Conservation (phyloP, 1,140 invertebrate genomes). For the Arctopsyche grandis region DNA sequence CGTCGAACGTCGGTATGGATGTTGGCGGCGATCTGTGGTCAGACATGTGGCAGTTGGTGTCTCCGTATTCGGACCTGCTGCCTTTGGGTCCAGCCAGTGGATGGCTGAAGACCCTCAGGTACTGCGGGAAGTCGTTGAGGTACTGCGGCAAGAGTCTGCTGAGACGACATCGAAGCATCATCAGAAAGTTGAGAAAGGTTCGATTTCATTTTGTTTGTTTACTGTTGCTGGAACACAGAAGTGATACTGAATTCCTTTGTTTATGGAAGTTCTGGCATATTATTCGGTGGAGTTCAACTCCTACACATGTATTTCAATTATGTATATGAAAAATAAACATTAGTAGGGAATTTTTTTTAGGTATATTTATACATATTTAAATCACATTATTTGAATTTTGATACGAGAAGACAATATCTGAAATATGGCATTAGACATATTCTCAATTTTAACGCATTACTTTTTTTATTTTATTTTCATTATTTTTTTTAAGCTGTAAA, state of each 20-base stretch:
- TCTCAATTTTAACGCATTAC: too few species aligned
- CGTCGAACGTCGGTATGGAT: background rate
- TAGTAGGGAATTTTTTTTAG: too few species aligned
- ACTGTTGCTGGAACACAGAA: background rate
- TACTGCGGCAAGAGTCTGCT: constrained; percentile 51
- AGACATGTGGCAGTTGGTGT: constrained; percentile 53
- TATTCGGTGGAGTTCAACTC: too few species aligned
- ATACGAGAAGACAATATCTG: too few species aligned
- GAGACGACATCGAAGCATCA: constrained; percentile 45
- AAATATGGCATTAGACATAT: too few species aligned
- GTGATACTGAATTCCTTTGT: background rate
- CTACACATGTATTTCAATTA: too few species aligned
- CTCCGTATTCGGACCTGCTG: constrained; percentile 49
- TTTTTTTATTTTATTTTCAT: too few species aligned
- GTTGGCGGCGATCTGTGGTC: constrained; percentile 22
- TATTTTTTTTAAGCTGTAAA: too few species aligned
- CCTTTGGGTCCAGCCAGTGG: constrained; percentile 40
- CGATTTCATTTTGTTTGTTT: background rate
- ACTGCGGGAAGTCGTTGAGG: constrained; percentile 44
- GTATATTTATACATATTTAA: too few species aligned
- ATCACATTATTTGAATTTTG: too few species aligned
- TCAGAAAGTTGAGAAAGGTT: constrained; percentile 51
- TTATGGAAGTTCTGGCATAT: too few species aligned
- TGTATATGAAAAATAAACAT: too few species aligned
- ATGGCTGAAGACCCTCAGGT: constrained; percentile 45